Conservation (phyloP, 2,888 invertebrate species). For the Lasioglossum calceatum region DNA sequence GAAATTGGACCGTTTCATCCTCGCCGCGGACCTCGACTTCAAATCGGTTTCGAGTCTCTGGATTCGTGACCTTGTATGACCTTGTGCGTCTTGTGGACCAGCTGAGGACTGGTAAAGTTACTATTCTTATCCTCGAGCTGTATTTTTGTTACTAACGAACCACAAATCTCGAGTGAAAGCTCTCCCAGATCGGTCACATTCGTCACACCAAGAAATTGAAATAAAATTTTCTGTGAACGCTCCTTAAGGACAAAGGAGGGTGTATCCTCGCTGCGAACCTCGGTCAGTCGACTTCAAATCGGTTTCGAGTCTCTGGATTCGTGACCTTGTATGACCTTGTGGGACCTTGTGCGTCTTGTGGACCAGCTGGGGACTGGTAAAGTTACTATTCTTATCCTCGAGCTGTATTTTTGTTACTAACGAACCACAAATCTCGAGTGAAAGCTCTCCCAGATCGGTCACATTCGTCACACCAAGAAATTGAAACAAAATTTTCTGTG, state of each 20-base stretch:
- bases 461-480: background rate
- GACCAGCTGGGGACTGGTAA: no score
- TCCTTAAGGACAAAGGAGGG: slow-evolving; percentile 8
- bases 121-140: no score
- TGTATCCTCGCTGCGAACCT: background rate
- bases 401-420: no score
- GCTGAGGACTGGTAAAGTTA: no score
- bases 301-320: background rate
- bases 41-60: background rate
- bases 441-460: background rate
- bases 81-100: no score
- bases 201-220: background rate
- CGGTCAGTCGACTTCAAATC: background rate
- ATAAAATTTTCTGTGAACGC: background rate
- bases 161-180: no score
- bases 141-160: no score
- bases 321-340: no score
- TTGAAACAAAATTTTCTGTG: background rate
- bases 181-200: background rate
- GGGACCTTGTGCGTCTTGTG: no score
- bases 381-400: no score
- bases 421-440: no score
- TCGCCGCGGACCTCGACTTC: background rate
- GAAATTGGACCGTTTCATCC: slow-evolving; percentile 3
- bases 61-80: background rate